Evolutionary conservation across 2,888 invertebrate genomes (phyloP), one percentile per base, ranked within the genome.

Genomic region (Ornithoptera priamus): DNA sequence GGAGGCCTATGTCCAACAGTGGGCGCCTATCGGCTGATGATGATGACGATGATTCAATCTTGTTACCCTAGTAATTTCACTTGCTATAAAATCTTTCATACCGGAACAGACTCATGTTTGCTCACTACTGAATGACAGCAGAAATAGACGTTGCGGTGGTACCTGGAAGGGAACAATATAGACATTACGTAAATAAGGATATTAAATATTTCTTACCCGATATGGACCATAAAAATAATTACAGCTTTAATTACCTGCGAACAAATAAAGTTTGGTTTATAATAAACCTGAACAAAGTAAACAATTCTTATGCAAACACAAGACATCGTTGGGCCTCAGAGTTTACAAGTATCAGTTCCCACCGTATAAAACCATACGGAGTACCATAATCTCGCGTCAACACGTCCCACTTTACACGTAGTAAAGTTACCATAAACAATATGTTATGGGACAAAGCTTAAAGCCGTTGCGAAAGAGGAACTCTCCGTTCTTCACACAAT

Each of bases 351-450:
- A 62, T 67, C 58, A 62, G 65, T 74, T 74, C 73, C 72, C 74
- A 72, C 70, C 71, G 62, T 72, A 72, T 71, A 72, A 73, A 72
- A 62, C 59, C 30, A 62, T 68, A 53, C 76, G 77, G 78, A 80
- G 75, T 75, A 71, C 78, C 76, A 79, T 83, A 83, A 86, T 83
- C 81, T 84, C 78, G 68, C 75, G 77, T 78, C 81, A 74, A 76
- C 79, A 74, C 80, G 87, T 75, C 83, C 87, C 79, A 86, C 82
- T 88, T 89, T 86, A 85, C 75, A 79, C 84, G 85, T 77, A 79
- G 80, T 83, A 79, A 80, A 79, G 72, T 76, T 76, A 79, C 78
- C 79, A 81, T 81, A 79, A 79, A 66, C 70, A 70, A 71, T 67
- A 77, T 76, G 76, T 81, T 77, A 78, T 76, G 76, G 68, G 73